These are phyloP conservation scores for Crax fasciolata DNA, from an alignment of 2,797 vertebrate genomes.

Conservation along the genomic window DNA sequence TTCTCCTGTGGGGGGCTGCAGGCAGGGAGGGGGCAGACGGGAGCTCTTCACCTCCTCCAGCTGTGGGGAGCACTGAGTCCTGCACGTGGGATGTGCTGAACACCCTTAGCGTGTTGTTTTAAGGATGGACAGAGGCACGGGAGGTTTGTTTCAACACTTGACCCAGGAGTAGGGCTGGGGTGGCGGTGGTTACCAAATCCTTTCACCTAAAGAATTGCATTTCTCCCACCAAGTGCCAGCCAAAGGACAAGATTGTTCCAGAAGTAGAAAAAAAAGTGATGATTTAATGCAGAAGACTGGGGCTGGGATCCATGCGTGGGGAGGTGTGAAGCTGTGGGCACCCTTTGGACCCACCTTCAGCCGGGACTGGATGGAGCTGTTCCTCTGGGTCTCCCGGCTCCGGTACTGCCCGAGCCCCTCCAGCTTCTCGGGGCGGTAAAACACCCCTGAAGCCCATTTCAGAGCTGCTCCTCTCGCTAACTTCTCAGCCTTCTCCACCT, in stretches of 20 bases:
- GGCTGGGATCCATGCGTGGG: not conserved
- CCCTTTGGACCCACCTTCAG: conserved; percentile 87
- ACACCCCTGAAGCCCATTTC: conserved; percentile 97
- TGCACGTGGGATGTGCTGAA: not conserved
- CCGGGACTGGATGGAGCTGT: conserved; percentile 90
- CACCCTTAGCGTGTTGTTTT: not conserved
- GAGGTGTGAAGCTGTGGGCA: not conserved
- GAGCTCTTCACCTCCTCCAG: not conserved
- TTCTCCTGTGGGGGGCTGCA: not conserved
- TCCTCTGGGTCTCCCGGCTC: conserved; percentile 92
- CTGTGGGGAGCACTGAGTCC: accelerated
- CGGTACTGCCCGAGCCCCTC: conserved; percentile 90
- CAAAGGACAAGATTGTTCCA: not conserved
- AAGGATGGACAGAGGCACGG: accelerated
- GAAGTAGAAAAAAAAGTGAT: not conserved
- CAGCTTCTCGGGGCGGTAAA: conserved; percentile 93
- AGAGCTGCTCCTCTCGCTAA: conserved; percentile 93
- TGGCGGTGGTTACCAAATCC: not conserved
- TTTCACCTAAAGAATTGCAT: not conserved
- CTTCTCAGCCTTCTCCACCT: conserved; percentile 90
- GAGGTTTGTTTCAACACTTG: not conserved
- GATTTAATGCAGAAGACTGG: accelerated
- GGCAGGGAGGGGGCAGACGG: not conserved
- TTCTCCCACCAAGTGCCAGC: not conserved
- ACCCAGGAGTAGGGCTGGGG: not conserved